Base-by-base conservation (phyloP, 64 coral and sea anemone species). In the Actinia tenebrosa region DNA sequence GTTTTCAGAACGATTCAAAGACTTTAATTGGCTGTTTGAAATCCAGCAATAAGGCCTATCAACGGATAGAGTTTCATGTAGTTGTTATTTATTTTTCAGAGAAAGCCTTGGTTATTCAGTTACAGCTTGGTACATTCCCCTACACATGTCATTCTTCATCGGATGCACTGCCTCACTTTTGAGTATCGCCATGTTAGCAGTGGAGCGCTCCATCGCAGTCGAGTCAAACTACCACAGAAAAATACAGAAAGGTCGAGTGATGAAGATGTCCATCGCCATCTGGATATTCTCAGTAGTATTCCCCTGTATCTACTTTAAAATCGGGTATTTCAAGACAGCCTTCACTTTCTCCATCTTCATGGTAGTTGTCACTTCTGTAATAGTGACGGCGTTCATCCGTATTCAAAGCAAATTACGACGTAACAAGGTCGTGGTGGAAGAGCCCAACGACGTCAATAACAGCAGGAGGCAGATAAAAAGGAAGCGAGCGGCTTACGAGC, bases 191-290 rank as follows among this genome's bases (percentile, higher is more conserved):
- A 89, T 89, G 30, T 37, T 96, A 84, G 88, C 96, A 1, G 87
- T 98, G 9, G 96, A 98, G 69, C 82, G 96, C 27, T 90, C 94
- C 59, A 86, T 93, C 11, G 84, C 91, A 63, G 87, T 88, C 60
- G 87, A 80, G 17, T 89, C 87, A 80, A 30, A 85, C 44, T 64
- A 86, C 46, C 83, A 93, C 61, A 71, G 87, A 78, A 79, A 87
- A 8, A 18, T 88, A 25, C 85, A 87, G 5, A 81, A 78, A 45
- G 58, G 71, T 30, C 89, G 86, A 16, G 91, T 84, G 16, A 64
- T 85, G 2, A 64, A 66, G 27, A 89, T 88, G 61, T 89, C 91
- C 42, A 23, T 61, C 25, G 45, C 64, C 7, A 93, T 89, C 79
- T 93, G 87, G 91, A 80, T 86, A 30, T 18, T 82, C 14, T 82